phyloP scores from a whole-genome alignment of 2,888 invertebrate species.

The Osmoderma eremita region DNA sequence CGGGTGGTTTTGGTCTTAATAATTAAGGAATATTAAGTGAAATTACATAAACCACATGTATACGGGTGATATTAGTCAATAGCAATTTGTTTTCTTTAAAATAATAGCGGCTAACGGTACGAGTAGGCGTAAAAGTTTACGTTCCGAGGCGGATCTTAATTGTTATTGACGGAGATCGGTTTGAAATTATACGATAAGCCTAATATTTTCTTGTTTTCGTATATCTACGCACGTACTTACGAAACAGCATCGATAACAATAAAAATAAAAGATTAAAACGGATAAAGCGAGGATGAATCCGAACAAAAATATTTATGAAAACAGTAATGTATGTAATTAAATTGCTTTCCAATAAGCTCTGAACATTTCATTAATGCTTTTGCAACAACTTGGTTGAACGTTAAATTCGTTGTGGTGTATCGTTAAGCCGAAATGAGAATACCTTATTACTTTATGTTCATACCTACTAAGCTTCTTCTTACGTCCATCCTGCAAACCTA shows the following conservation, averaged over 20 bases:
- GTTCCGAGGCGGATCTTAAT: constrained; percentile 14
- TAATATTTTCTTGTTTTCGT: not conserved
- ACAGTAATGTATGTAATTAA: too few species aligned
- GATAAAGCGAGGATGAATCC: too few species aligned
- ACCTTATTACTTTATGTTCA: too few species aligned
- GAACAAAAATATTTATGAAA: too few species aligned
- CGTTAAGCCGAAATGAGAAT: too few species aligned
- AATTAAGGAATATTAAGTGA: constrained; percentile 34
- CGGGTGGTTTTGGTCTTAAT: constrained; percentile 28
- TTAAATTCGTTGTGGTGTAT: too few species aligned
- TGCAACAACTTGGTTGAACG: too few species aligned
- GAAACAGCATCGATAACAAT: constrained; percentile 7
- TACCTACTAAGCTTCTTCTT: too few species aligned
- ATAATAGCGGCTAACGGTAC: constrained; percentile 14
- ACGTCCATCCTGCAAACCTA: too few species aligned
- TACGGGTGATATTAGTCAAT: constrained; percentile 6
- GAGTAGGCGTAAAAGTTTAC: not conserved
- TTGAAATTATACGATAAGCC: not conserved
- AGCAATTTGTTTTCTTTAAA: constrained; percentile 20
- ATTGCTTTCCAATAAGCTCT: too few species aligned
- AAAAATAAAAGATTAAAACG: not conserved
- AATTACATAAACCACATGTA: constrained; percentile 18
- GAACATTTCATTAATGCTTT: too few species aligned
- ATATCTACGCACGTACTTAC: not conserved
- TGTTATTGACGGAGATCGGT: constrained; percentile 14